phyloP scores from a whole-genome alignment of 2,888 invertebrate genomes.

The Drosophila paucipuncta region DNA sequence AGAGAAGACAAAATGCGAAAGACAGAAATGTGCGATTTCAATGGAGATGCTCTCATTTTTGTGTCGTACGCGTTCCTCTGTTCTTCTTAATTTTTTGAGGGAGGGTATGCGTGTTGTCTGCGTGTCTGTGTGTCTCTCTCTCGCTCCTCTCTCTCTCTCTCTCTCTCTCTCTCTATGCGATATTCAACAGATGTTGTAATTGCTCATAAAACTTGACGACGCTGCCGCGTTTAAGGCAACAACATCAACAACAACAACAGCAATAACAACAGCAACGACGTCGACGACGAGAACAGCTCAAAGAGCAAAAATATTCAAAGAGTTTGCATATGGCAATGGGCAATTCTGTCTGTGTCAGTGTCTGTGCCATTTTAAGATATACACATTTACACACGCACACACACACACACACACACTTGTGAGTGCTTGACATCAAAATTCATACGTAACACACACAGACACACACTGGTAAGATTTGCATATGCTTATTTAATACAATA shows the following conservation, averaged over 20 bases:
- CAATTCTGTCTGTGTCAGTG: slow-evolving; percentile 35
- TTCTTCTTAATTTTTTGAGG: slow-evolving; percentile 16
- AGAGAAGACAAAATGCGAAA: slow-evolving; percentile 15
- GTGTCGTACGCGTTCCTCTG: slow-evolving; percentile 29
- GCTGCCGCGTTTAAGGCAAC: slow-evolving; percentile 67
- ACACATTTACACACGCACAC: slow-evolving; percentile 39
- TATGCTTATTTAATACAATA: slow-evolving; percentile 60
- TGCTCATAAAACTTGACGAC: slow-evolving; percentile 83
- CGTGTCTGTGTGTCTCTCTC: slow-evolving; percentile 8
- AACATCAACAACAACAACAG: slow-evolving; percentile 40
- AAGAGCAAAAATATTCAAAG: slow-evolving; percentile 60
- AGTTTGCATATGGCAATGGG: slow-evolving; percentile 69
- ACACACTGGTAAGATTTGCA: slow-evolving; percentile 62
- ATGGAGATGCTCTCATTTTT: slow-evolving; percentile 55
- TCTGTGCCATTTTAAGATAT: slow-evolving; percentile 22
- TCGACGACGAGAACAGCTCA: slow-evolving; percentile 39
- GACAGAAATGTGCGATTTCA: slow-evolving; percentile 51
- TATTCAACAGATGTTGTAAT: slow-evolving; percentile 83
- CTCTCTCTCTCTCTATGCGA: slow-evolving; percentile 54
- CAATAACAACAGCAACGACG: slow-evolving; percentile 35
- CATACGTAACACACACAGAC: slow-evolving; percentile 69
- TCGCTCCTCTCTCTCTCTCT: slow-evolving; percentile 32
- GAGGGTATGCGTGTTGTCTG: slow-evolving; percentile 23
- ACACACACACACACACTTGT: slow-evolving; percentile 14
- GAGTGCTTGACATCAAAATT: slow-evolving; percentile 68